Base-by-base conservation (phyloP, 2,797 vertebrate genomes). In the Nannoperca obscura region DNA sequence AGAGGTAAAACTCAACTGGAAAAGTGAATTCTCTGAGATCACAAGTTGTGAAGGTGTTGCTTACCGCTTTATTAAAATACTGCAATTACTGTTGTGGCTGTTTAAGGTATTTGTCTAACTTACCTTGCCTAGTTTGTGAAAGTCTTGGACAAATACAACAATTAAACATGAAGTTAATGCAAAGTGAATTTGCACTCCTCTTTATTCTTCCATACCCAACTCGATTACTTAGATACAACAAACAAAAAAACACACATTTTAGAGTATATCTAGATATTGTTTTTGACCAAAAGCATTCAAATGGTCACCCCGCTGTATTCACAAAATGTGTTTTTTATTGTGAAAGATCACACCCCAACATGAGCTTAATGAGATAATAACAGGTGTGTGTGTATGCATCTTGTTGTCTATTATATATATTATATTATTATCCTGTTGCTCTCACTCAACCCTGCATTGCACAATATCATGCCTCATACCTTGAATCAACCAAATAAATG, bases 31-130 rank as follows among this genome's bases (percentile, higher is more conserved):
- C 61, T 65, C 47, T 52, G 42, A 17, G 3, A 34, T 72, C 55
- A 12, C 64, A 64, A 55, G 61, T 58, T 69, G 30, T 32, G 38
- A 64, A 65, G 80, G 40, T 60, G 76, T 81, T 76, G 68, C 60
- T 72, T 76, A 53, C 24, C 30, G 20, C 52, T 76, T 34, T 10
- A 32, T 59, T 70, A 47, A 70, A 49, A 72, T 22, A 10, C 54
- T 2, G 55, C 66, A 74, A 69, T 75, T 80, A 69, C 53, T 54
- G 34, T 32, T n/a, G 20, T 52, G 65, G 53, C 38, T 70, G 42
- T 67, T 71, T 64, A 36, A 52, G 46, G 55, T 66, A 44, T 27
- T 71, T 19, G 3, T 61, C 50, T 40, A 24, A 60, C 24, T 40
- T 46, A 44, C 6, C 32, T 53, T 62, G 49, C 68, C 0, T 17